Percentiles rank a stretch among this genome's conserved stretches.
Conservation (phyloP, 2,888 invertebrate genomes). For the Drosophila lutescens region DNA sequence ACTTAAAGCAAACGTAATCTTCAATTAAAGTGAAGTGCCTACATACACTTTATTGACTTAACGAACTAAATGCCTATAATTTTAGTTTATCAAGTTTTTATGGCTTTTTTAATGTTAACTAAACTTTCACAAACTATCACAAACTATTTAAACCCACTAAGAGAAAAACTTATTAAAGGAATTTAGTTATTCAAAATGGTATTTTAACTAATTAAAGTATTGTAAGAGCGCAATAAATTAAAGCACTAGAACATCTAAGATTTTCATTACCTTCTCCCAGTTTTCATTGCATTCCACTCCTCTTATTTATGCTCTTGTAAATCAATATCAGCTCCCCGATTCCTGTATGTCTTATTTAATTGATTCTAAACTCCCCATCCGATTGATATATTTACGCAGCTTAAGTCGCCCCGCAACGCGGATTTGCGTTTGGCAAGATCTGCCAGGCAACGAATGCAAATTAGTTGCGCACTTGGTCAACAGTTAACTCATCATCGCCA, state of each 20-base stretch:
- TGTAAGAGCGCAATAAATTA: background rate
- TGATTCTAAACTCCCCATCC: background rate
- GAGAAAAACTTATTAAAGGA: no score
- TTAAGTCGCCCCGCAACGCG: constrained; percentile 4
- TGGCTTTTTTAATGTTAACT: no score
- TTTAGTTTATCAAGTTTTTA: no score
- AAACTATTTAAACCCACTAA: no score
- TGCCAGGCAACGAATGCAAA: constrained; percentile 64
- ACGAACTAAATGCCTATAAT: no score
- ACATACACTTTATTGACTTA: no score
- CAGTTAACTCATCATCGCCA: constrained; percentile 49
- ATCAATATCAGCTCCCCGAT: constrained; percentile 6
- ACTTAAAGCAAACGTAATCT: no score
- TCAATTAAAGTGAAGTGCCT: no score
- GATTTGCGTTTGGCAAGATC: constrained; percentile 43
- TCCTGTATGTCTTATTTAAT: background rate
- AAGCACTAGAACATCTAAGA: background rate
- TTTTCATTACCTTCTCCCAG: background rate
- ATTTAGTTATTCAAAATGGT: background rate
- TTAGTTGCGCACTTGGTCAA: constrained; percentile 75
- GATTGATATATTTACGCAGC: constrained; percentile 29
- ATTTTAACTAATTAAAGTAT: background rate
- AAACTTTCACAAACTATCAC: no score
- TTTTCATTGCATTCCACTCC: background rate
- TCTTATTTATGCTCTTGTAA: background rate